Percentiles rank a stretch among this genome's conserved stretches.
These are phyloP conservation scores for Actenoides hombroni DNA, from an alignment of 2,113 vertebrate species.

Conservation along the genomic window DNA sequence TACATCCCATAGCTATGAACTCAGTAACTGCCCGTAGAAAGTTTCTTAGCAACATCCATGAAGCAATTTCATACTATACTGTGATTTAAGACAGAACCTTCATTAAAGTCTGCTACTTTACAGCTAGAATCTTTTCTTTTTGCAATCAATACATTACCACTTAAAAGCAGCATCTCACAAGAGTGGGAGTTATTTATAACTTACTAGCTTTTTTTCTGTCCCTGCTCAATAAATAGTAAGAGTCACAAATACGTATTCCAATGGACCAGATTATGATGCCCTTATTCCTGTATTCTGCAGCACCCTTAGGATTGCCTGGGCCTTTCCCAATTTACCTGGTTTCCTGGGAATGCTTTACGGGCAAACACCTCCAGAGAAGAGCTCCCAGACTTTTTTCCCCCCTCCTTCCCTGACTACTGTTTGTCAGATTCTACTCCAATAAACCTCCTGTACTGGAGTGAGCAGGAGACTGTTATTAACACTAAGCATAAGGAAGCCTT, in stretches of 20 bases:
- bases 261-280: not conserved
- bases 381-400: not conserved
- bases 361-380: not conserved
- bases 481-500: not conserved
- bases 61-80: not conserved
- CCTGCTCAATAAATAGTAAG: not conserved
- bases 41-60: not conserved
- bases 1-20: not conserved
- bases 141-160: not conserved
- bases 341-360: not conserved
- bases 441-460: not conserved
- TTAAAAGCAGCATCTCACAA: not conserved
- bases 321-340: not conserved
- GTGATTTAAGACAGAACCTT: conserved; percentile 22
- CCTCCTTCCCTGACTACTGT: not conserved
- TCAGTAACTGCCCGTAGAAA: not conserved
- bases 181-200: not conserved
- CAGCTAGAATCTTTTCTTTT: not conserved
- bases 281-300: not conserved
- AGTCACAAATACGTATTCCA: not conserved
- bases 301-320: not conserved
- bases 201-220: not conserved
- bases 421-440: not conserved
- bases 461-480: not conserved
- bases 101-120: conserved; percentile 27